Conservation (phyloP, 2,797 vertebrate species). For the Lateolabrax maculatus region DNA sequence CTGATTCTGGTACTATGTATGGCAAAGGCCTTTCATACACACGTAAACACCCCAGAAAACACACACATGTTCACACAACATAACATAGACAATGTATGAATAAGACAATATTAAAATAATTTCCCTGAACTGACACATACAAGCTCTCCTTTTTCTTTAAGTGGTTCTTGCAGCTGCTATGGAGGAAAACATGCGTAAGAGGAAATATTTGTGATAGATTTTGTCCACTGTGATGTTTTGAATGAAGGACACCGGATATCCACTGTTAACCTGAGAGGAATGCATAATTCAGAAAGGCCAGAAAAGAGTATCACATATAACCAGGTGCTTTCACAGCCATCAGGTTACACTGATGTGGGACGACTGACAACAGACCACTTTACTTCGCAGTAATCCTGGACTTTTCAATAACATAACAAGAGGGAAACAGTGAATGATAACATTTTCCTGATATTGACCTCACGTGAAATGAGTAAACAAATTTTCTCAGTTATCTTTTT, state of each 20-base stretch:
- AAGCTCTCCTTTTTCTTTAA: not conserved
- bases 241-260: slow-evolving; percentile 76
- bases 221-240: slow-evolving; percentile 42
- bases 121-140: not conserved
- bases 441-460: not conserved
- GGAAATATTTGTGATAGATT: slow-evolving; percentile 46
- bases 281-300: slow-evolving; percentile 85
- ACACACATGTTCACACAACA: not conserved
- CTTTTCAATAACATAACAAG: slow-evolving; percentile 8
- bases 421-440: not conserved
- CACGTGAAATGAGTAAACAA: slow-evolving; percentile 33
- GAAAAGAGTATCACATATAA: slow-evolving; percentile 67
- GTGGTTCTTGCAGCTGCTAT: not conserved
- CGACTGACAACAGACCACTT: slow-evolving; percentile 48
- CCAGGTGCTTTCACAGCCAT: slow-evolving; percentile 66
- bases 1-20: slow-evolving; percentile 24
- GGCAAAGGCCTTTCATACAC: slow-evolving; percentile 24
- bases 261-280: slow-evolving; percentile 71
- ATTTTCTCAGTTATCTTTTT: slow-evolving; percentile 13
- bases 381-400: slow-evolving; percentile 42
- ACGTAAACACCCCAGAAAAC: not conserved
- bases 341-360: slow-evolving; percentile 70
- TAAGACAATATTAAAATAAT: not conserved
- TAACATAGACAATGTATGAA: not conserved
- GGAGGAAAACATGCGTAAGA: not conserved